A percentile compares a stretch with the other conserved stretches of the same genome.
Conservation (phyloP, 2,113 vertebrate species). For the Anas platyrhynchos region DNA sequence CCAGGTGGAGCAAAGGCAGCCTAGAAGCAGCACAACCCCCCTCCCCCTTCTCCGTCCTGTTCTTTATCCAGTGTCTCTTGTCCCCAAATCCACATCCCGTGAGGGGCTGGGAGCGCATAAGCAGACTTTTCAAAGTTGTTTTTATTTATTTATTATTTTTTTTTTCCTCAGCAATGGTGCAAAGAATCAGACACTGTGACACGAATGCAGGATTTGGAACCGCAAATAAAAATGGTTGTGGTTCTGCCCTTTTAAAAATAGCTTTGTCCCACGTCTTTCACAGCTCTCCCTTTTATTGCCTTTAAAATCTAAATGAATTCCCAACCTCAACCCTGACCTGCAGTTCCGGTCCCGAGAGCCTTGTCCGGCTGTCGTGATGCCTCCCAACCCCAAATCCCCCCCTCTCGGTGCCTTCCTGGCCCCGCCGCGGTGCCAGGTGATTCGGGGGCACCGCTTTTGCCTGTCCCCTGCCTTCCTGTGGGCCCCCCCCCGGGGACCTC, state of each 20-base stretch:
- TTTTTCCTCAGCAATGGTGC: background rate
- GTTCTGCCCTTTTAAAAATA: constrained; percentile 70
- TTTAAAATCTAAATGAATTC: constrained; percentile 47
- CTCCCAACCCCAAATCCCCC: background rate
- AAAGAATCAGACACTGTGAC: constrained; percentile 60
- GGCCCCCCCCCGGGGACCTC: constrained; percentile 19
- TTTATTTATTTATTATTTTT: background rate
- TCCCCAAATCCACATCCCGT: background rate
- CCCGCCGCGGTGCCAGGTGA: rapidly evolving
- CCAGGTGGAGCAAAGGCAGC: background rate
- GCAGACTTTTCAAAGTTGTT: background rate
- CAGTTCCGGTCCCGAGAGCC: background rate
- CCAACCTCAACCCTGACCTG: constrained; percentile 46
- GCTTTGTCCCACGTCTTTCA: constrained; percentile 57
- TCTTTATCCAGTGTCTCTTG: background rate
- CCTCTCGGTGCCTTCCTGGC: background rate
- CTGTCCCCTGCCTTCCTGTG: background rate
- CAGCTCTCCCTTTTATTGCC: constrained; percentile 58
- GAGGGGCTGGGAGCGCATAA: background rate
- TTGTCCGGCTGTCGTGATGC: background rate
- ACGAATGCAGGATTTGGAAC: constrained; percentile 55
- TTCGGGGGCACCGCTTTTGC: background rate
- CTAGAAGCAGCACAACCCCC: background rate
- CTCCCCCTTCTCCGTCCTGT: background rate
- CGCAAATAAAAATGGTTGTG: constrained; percentile 64